These are phyloP conservation scores for Mercenaria mercenaria DNA, from an alignment of 1,140 invertebrate genomes.

Conservation along the genomic window DNA sequence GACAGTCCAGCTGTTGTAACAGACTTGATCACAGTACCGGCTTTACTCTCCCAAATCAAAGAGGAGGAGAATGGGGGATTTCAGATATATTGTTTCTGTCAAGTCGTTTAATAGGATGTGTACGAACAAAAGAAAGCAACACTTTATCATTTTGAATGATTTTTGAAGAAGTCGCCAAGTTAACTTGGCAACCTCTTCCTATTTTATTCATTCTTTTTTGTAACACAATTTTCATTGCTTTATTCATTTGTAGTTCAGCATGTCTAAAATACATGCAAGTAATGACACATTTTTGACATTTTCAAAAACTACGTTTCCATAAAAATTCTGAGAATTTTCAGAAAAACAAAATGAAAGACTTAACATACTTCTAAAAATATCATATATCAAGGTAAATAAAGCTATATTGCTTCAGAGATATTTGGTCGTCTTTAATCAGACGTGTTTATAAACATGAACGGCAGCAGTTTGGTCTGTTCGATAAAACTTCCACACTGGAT, in stretches of 20 bases:
- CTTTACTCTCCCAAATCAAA: too few relatives aligned
- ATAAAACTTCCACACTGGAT: neutral
- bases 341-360: constrained; percentile 54
- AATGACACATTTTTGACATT: constrained; percentile 7
- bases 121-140: too few relatives aligned
- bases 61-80: too few relatives aligned
- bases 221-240: constrained; percentile 39
- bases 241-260: constrained; percentile 50
- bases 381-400: constrained; percentile 22
- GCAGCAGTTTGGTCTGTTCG: neutral
- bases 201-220: constrained; percentile 33
- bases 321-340: constrained; percentile 31
- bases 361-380: constrained; percentile 39
- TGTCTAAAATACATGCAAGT: constrained; percentile 37
- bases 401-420: neutral
- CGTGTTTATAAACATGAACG: neutral
- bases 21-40: too few relatives aligned
- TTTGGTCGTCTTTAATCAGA: neutral
- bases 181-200: constrained; percentile 26
- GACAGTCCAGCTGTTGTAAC: too few relatives aligned
- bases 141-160: neutral
- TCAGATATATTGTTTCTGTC: too few relatives aligned
- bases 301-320: neutral
- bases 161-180: constrained; percentile 34
- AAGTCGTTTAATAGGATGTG: too few relatives aligned